Conservation (phyloP, 2,888 invertebrate genomes). For the Gerris lacustris region DNA sequence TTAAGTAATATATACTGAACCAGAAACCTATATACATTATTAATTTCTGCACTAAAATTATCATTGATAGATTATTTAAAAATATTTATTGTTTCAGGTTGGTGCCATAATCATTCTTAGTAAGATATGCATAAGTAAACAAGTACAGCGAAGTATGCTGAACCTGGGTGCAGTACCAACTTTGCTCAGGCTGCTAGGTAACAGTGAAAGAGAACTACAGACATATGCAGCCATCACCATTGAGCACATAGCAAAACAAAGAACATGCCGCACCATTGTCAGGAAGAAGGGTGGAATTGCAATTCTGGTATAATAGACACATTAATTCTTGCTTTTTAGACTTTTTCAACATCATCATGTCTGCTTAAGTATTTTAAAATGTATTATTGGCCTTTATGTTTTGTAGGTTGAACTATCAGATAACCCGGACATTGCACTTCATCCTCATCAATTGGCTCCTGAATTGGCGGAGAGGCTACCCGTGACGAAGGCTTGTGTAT, state of each 20-base stretch:
- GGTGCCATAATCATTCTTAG: slow-evolving; percentile 8
- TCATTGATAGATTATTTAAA: too few relatives aligned
- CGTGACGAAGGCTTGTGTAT: slow-evolving; percentile 7
- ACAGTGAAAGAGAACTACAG: slow-evolving; percentile 1
- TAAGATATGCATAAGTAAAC: neutral
- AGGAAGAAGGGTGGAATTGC: slow-evolving; percentile 15
- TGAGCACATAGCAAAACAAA: neutral
- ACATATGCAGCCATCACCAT: neutral
- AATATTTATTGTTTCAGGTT: slow-evolving; percentile 7
- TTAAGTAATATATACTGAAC: too few relatives aligned
- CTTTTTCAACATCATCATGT: too few relatives aligned
- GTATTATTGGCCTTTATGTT: too few relatives aligned
- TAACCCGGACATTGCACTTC: slow-evolving; percentile 7
- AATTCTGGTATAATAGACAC: slow-evolving; percentile 12
- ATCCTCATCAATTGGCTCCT: slow-evolving; percentile 10
- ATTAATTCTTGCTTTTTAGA: neutral
- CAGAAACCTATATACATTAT: too few relatives aligned
- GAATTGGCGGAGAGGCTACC: neutral
- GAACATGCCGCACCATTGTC: slow-evolving; percentile 9
- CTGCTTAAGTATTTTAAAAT: too few relatives aligned
- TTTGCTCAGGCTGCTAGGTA: slow-evolving; percentile 9
- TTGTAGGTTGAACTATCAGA: neutral
- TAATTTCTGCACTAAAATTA: too few relatives aligned
- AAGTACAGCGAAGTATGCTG: slow-evolving; percentile 10
- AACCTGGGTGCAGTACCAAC: slow-evolving; percentile 7